Evolutionary conservation across 2,797 vertebrate species (phyloP).

Genomic region (Vipera latastei): DNA sequence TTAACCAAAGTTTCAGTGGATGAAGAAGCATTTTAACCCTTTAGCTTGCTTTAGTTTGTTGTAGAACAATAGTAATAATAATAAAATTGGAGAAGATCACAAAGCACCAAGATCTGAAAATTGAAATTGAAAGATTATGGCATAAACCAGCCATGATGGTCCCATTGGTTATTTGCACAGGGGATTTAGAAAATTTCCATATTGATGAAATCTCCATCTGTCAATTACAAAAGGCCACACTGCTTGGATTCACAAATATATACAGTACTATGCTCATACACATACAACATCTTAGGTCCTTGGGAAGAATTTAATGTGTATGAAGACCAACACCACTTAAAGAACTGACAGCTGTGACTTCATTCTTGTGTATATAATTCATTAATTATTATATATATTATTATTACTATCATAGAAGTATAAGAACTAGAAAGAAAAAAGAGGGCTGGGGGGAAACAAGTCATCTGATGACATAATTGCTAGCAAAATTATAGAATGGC

Average conservation of each 20-base stretch:
- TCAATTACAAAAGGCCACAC: neutral
- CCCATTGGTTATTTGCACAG: neutral
- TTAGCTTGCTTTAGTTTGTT: constrained; percentile 1
- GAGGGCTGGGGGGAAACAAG: neutral
- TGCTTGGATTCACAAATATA: neutral
- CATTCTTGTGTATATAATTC: neutral
- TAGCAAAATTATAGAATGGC: neutral
- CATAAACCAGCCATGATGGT: neutral
- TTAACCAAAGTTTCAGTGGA: neutral
- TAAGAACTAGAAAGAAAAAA: constrained; percentile 14
- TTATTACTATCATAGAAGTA: neutral
- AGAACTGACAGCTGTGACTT: neutral
- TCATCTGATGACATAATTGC: neutral
- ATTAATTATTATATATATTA: neutral
- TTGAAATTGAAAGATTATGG: neutral
- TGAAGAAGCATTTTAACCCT: neutral
- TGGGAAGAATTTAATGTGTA: neutral
- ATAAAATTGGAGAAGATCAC: neutral
- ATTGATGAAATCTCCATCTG: neutral
- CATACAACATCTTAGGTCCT: neutral
- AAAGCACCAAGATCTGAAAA: neutral
- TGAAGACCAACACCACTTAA: neutral
- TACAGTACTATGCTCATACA: neutral
- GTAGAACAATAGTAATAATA: neutral
- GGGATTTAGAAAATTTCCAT: neutral